These are phyloP conservation scores for Myoxocephalus aenaeus DNA, from an alignment of 2,797 vertebrate genomes.

Conservation along the genomic window DNA sequence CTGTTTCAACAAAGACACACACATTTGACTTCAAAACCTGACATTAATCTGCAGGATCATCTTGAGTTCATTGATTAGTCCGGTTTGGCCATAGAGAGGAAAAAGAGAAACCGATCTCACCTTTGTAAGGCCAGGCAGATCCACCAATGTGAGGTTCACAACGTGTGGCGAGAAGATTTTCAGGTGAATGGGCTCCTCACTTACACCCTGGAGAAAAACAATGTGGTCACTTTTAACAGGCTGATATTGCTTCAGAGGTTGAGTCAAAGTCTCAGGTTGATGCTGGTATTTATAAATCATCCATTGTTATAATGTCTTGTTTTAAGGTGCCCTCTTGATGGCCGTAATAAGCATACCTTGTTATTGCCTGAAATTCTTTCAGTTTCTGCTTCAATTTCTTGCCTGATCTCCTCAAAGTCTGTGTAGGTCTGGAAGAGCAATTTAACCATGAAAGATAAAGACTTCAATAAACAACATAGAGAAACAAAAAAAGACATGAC, in stretches of 20 bases:
- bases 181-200: constrained; percentile 96
- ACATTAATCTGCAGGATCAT: not conserved
- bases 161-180: constrained; percentile 97
- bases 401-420: constrained; percentile 96
- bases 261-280: not conserved
- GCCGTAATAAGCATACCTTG: constrained; percentile 84
- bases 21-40: not conserved
- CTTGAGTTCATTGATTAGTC: not conserved
- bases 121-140: constrained; percentile 98
- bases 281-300: not conserved
- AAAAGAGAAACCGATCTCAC: constrained; percentile 70
- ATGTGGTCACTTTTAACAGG: not conserved
- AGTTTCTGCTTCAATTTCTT: constrained; percentile 96
- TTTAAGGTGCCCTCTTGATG: not conserved
- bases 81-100: not conserved
- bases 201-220: constrained; percentile 87
- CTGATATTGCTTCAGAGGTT: not conserved
- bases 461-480: not conserved
- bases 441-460: not conserved
- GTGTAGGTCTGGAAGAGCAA: constrained; percentile 88
- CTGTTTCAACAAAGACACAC: constrained; percentile 71
- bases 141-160: constrained; percentile 96
- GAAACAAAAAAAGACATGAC: not conserved
- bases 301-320: not conserved
- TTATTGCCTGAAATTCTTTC: constrained; percentile 97